These are phyloP conservation scores for Thamnophis sirtalis DNA, from an alignment of 2,113 vertebrate genomes.

Conservation along the genomic window DNA sequence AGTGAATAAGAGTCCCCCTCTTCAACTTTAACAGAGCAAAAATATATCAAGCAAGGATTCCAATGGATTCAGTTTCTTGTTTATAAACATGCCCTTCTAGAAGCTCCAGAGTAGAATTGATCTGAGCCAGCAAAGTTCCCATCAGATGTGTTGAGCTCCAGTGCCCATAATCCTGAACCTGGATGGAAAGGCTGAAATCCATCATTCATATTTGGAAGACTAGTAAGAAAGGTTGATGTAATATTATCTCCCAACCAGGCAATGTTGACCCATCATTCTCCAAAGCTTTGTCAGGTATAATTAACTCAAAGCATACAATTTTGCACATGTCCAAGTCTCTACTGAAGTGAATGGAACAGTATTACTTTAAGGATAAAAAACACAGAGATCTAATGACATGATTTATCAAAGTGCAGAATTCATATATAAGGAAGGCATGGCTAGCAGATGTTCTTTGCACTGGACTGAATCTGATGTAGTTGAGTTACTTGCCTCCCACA, in stretches of 20 bases:
- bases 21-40: neutral
- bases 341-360: neutral
- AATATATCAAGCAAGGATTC: neutral
- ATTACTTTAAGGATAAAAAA: neutral
- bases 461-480: neutral
- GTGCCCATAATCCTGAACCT: neutral
- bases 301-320: neutral
- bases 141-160: neutral
- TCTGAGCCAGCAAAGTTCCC: neutral
- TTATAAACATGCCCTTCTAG: neutral
- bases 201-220: neutral
- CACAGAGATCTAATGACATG: neutral
- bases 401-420: neutral
- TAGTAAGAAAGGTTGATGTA: neutral
- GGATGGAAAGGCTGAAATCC: neutral
- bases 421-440: neutral
- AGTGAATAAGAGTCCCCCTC: neutral
- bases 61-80: neutral
- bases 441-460: neutral
- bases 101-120: neutral
- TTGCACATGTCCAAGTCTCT: neutral
- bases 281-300: neutral
- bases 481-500: neutral
- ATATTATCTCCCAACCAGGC: neutral
- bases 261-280: neutral